Evolutionary conservation across 2,797 vertebrate genomes (phyloP), one percentile per base, ranked within the genome.

Genomic region (Clarias fuscus): DNA sequence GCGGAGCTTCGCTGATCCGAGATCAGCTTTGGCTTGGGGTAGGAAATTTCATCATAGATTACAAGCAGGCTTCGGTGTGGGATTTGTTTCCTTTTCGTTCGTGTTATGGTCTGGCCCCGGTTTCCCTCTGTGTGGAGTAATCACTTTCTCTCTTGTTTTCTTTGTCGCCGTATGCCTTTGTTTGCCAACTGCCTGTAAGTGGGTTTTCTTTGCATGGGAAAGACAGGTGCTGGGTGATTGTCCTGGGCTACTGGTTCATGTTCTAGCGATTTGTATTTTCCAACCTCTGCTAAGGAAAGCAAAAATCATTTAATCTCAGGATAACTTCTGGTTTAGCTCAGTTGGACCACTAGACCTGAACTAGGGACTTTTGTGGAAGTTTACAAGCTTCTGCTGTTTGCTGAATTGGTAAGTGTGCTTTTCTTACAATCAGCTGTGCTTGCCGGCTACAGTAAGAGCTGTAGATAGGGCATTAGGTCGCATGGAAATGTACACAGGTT

Each of bases 401-500:
- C 24, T 53, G 24, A 75, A 53, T 75, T 75, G 27, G 3, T 7
- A 56, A 30, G 43, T 0, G 20, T 43, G n/a, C 62, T 24, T 53
- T 27, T 33, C 53, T 30, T 59, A 13, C 3, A 59, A 37, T 30
- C 53, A 77, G 75, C 53, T 77, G 68, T n/a, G 86, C 86, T 76
- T 75, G 27, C 70, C 0, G 7, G 33, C 10, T 59, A 11, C 58
- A 48, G 64, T 53, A 78, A 48, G 84, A 43, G n/a, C 84, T 85
- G 71, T 76, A 89, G 85, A 88, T 81, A 86, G 81, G 40, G 83
- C 85, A 78, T 81, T 84, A 88, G 59, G 48, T 82, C 82, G 59
- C 85, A 78, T 89, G 88, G 87, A 91, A 90, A 91, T 80, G 89
- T 89, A 90, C 90, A 91, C 75, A 89, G 48, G 86, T 80, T 81